Evolutionary conservation across 2,113 vertebrate genomes (phyloP).

Genomic region (Labeo rohita): DNA sequence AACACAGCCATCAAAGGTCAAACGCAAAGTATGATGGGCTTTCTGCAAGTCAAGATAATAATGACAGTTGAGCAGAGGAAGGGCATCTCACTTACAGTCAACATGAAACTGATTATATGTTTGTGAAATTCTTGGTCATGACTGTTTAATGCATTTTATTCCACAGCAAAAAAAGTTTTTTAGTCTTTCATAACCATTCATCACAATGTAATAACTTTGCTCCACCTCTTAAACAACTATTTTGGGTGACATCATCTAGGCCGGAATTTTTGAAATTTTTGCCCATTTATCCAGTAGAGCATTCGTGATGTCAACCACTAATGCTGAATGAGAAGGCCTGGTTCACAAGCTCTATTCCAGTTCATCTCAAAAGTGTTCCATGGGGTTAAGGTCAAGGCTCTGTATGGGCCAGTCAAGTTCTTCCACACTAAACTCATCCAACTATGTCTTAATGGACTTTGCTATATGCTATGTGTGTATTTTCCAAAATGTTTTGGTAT

Average conservation of each 20-base stretch:
- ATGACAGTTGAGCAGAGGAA: background rate
- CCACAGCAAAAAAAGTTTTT: background rate
- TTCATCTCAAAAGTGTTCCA: too few species aligned
- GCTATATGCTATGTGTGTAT: too few species aligned
- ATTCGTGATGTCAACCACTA: background rate
- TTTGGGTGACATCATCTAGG: background rate
- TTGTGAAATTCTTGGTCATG: background rate
- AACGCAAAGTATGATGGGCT: background rate
- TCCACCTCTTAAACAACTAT: background rate
- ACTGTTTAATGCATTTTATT: background rate
- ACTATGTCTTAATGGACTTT: too few species aligned
- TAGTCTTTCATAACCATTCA: background rate
- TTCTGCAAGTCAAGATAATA: background rate
- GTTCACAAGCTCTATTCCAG: too few species aligned
- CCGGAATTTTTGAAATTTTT: background rate
- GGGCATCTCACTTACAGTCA: background rate
- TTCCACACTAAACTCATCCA: too few species aligned
- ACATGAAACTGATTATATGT: background rate
- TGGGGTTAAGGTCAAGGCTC: too few species aligned
- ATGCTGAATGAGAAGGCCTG: too few species aligned
- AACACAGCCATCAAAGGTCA: conserved; percentile 8
- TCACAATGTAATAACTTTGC: background rate
- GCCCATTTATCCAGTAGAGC: background rate
- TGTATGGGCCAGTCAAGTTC: too few species aligned
- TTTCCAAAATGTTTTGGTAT: too few species aligned